A percentile compares a stretch with the other conserved stretches of the same genome.
Conservation (phyloP, 1,140 invertebrate species). For the Philopotamus ludificatus region DNA sequence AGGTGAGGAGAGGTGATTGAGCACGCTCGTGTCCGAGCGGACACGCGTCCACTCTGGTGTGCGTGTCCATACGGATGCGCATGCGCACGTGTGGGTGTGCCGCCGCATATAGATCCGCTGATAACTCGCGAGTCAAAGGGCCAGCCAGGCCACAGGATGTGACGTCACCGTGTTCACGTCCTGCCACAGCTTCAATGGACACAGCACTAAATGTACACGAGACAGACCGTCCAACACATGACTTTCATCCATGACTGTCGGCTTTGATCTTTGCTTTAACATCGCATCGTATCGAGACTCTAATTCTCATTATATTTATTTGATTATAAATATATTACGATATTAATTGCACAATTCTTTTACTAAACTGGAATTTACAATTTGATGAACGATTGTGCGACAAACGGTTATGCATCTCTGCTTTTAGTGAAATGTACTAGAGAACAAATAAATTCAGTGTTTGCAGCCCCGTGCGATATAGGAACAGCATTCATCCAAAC, state of each 20-base stretch:
- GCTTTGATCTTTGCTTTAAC: too few species aligned
- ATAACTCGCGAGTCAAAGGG: slow-evolving; percentile 41
- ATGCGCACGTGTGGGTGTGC: slow-evolving; percentile 1
- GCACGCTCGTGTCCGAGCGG: neutral
- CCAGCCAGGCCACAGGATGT: slow-evolving; percentile 41
- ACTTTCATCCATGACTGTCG: too few species aligned
- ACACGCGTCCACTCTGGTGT: neutral
- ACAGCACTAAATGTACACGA: neutral
- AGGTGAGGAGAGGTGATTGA: too few species aligned
- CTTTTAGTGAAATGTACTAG: too few species aligned
- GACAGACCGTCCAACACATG: too few species aligned
- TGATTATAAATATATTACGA: too few species aligned
- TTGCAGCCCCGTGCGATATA: slow-evolving; percentile 20
- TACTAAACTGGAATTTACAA: too few species aligned
- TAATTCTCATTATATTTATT: too few species aligned
- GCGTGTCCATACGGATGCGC: neutral
- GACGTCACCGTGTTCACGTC: slow-evolving; percentile 38
- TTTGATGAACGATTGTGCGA: too few species aligned
- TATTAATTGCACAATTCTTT: too few species aligned
- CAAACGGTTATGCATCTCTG: too few species aligned
- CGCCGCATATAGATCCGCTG: slow-evolving; percentile 38
- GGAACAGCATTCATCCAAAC: slow-evolving; percentile 24
- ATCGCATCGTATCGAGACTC: too few species aligned
- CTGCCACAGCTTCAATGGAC: slow-evolving; percentile 35
- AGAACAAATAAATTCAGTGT: slow-evolving; percentile 33